phyloP scores from a whole-genome alignment of 2,888 invertebrate species.

The Drosophila anomalipes region DNA sequence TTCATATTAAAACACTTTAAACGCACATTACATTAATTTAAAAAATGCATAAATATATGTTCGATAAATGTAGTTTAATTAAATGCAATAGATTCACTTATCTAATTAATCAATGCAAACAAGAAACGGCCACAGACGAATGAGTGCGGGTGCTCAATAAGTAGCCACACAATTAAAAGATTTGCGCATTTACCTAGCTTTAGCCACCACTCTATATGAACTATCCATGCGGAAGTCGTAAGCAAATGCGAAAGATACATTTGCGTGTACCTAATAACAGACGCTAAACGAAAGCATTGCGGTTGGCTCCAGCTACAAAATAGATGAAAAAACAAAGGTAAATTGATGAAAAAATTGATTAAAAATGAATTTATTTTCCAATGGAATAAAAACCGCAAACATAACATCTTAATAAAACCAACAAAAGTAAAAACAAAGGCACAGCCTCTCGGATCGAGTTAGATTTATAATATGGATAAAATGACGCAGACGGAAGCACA shows the following conservation, averaged over 20 bases:
- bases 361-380: constrained; percentile 64
- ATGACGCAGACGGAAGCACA: constrained; percentile 64
- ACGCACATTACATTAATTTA: constrained; percentile 15
- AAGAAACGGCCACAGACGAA: constrained; percentile 27
- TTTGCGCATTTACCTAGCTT: constrained; percentile 65
- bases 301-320: constrained; percentile 39
- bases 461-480: constrained; percentile 51
- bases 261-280: constrained; percentile 68
- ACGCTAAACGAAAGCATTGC: constrained; percentile 65
- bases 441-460: constrained; percentile 28
- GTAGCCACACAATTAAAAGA: constrained; percentile 60
- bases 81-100: constrained; percentile 55
- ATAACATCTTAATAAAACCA: constrained; percentile 43
- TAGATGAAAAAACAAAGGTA: constrained; percentile 8
- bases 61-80: constrained; percentile 57
- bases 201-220: background rate
- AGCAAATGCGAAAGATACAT: constrained; percentile 45
- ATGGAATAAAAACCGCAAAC: constrained; percentile 40
- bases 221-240: constrained; percentile 58
- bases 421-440: constrained; percentile 18
- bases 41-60: constrained; percentile 43
- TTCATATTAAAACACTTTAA: constrained; percentile 32
- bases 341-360: constrained; percentile 47
- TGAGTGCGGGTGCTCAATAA: constrained; percentile 62
- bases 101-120: constrained; percentile 64